Evolutionary conservation across 2,113 vertebrate species (phyloP), one percentile per base, ranked within the genome.

Genomic region (Salvelinus alpinus): DNA sequence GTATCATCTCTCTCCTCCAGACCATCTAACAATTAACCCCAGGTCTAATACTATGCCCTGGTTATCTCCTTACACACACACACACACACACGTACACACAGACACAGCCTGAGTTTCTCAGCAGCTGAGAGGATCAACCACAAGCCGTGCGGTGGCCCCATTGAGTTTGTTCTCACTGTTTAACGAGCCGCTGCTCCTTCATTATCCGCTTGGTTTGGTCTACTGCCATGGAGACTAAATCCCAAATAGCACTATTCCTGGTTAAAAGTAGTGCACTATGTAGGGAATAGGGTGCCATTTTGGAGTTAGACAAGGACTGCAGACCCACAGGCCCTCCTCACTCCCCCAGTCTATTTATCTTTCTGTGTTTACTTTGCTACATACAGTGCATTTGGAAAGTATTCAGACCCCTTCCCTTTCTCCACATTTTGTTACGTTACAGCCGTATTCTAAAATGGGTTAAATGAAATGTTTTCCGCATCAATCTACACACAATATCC

Each of bases 191-290:
- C 70, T 59, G 51, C 70, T 59, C 62, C 3, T 80, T 85, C 79
- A 85, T 87, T 85, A 78, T 78, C 80, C 82, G 76, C 83, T 79
- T 74, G 83, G 76, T 64, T 82, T 74, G 74, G 71, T 77, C 48
- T 70, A 84, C 59, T 31, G 34, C 69, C 22, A 25, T 34, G 38
- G 9, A 11, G 38, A 11, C 38, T 11, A 44, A 1, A 54, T 54
- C 51, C 4, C 14, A 13, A 54, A 54, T 54, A 16, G 51, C 51
- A 14, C 51, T 13, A 54, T 18, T 54, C 51, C 51, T 54, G 51
- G 14, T 44, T 9, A 44, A 44, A 44, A 2, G 38, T 44, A 11
- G 38, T 44, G 38, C 38, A 11, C 38, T 44, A 44, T 44, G 38
- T 11, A 44, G 9, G 38, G 38, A 11, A 44, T 44, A 44, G 38